Evolutionary conservation across 1,140 invertebrate species (phyloP).

Genomic region (Cyrtorhinus lividipennis): DNA sequence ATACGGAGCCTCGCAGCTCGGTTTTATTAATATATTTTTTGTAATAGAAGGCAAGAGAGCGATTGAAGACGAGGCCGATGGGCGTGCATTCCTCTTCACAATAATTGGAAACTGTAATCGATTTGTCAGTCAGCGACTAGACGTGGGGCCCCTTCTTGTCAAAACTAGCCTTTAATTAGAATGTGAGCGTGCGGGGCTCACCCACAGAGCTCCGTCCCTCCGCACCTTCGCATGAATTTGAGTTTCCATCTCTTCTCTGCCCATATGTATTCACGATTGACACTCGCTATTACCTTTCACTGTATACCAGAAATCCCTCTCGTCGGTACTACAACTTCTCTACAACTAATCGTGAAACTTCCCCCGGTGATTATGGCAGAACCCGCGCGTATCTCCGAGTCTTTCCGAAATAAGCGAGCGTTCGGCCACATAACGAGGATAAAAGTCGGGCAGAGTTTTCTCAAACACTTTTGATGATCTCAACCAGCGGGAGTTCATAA

Average conservation of each 20-base stretch:
- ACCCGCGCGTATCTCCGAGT: too few species aligned
- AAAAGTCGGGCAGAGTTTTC: too few species aligned
- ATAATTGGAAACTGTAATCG: constrained; percentile 16
- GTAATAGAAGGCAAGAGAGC: constrained; percentile 2
- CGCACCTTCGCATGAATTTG: too few species aligned
- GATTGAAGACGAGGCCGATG: constrained; percentile 13
- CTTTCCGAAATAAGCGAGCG: background rate
- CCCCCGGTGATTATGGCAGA: background rate
- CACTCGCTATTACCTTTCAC: constrained; percentile 6
- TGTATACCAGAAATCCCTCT: background rate
- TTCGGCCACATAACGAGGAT: too few species aligned
- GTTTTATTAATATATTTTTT: constrained; percentile 16
- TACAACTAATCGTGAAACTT: background rate
- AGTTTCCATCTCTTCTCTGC: background rate
- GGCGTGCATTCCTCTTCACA: constrained; percentile 15
- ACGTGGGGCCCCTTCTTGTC: constrained; percentile 9
- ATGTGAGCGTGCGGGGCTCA: constrained; percentile 13
- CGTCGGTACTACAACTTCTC: background rate
- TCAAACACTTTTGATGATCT: too few species aligned
- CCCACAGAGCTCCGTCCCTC: constrained; percentile 6
- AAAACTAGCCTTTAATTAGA: constrained; percentile 17
- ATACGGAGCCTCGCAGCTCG: constrained; percentile 1
- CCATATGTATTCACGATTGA: constrained; percentile 5
- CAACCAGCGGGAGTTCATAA: too few species aligned
- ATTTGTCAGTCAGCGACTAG: constrained; percentile 13